Evolutionary conservation across 2,797 vertebrate genomes (phyloP), one percentile per base, ranked within the genome.

Genomic region (Gallinago solitaria): DNA sequence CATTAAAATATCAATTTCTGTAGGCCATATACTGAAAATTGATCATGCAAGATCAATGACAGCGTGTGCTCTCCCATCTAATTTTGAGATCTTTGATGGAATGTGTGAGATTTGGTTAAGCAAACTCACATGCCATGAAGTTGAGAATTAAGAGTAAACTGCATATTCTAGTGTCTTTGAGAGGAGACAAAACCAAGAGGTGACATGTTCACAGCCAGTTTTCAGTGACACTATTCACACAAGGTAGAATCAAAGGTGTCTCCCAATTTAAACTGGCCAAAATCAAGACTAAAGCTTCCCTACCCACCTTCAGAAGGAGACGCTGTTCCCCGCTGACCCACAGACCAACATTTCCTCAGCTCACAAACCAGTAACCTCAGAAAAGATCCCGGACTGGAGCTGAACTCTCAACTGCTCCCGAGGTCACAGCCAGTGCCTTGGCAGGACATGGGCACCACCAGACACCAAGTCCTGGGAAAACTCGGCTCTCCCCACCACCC

Each of bases 171-270:
- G 27, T 2, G 56, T 3, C 25, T 28, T 47, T 24, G 32, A 53
- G 33, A 64, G 47, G 33, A 9, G 50, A 37, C 1, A 51, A 43
- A 35, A 3, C 21, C 9, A 9, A 16, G 9, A 24, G 39, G 8
- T 0, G 3, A 28, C 2, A 3, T 3, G 4, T 47, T 67, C 6
- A 16, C 18, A 25, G 64, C 2, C 3, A 15, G 41, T 6, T 71
- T 37, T 9, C 39, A 35, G 41, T 15, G 35, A 39, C 33, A 7
- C 1, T 16, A 9, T 1, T 56, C 30, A 35, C 9, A 9, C 24
- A 9, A 54, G 10, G 45, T 1, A 41, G 25, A 71, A 28, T 2
- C 33, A 56, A 80, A 67, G 27, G 19, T 9, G 8, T 27, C 45
- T 41, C 61, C 51, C 32, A 8, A 35, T 28, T 45, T 12, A 7